Base-by-base conservation (phyloP, 53 echinoderm and acorn worm genomes). In the Echinarachnius parma region DNA sequence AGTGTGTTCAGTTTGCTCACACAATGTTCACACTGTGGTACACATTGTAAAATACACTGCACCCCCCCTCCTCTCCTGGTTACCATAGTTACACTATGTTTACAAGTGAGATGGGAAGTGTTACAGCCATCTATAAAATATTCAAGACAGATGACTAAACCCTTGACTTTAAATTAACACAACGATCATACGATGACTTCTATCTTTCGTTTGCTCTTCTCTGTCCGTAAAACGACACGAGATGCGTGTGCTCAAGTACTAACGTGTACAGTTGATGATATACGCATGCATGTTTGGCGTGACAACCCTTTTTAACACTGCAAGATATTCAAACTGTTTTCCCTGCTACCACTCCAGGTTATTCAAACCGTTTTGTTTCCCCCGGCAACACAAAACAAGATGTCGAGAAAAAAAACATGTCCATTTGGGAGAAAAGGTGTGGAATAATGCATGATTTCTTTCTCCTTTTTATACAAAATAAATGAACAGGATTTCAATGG, bases 131-230 rank as follows among this genome's bases (percentile, higher is more conserved):
- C 37, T 56, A 56, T 57, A 56, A 72, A 72, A 72, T 72, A 72
- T 72, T 72, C 57, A 72, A 56, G 55, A 39, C 74, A 72, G 74
- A 72, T 72, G 74, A 72, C 74, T 72, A 72, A 72, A 72, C 74
- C 55, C 74, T 69, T 53, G 57, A 56, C 57, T 9, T 55, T 56
- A 72, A 72, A 72, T 37, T 72, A 72, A 72, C 57, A 56, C 56
- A 57, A 56, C 36, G 57, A 72, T 72, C 55, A 72, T 42, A 56
- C 56, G 74, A 56, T 37, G 57, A 72, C 57, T 56, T 72, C 68
- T 37, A 49, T 50, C 50, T 49, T n/a, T 9, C 50, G 4, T 19
- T 49, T n/a, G 9, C 50, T 49, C 50, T 49, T n/a, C n/a, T n/a
- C n/a, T n/a, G n/a, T n/a, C n/a, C n/a, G n/a, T n/a, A n/a, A n/a